Evolutionary conservation across 2,797 vertebrate species (phyloP).

Genomic region (Diceros bicornis): DNA sequence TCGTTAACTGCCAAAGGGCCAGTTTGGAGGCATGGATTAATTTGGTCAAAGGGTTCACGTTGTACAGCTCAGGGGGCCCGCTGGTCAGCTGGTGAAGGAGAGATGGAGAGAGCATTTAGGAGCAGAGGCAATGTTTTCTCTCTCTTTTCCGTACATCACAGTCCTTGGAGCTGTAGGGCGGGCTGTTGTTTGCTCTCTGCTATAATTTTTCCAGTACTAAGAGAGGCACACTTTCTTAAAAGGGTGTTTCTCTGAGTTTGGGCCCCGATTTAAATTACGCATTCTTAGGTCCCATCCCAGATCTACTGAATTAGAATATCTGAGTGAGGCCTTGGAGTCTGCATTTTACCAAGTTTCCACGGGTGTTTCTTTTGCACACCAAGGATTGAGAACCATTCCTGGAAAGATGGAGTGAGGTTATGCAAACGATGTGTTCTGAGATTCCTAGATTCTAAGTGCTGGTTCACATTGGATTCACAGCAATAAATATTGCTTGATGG

Average conservation of each 20-base stretch:
- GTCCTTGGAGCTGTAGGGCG: not conserved
- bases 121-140: not conserved
- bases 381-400: not conserved
- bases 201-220: not conserved
- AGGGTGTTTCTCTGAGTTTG: not conserved
- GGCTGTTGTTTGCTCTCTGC: not conserved
- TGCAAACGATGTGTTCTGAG: not conserved
- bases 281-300: not conserved
- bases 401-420: not conserved
- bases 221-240: not conserved
- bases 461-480: not conserved
- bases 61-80: not conserved
- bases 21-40: constrained; percentile 61
- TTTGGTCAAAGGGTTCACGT: constrained; percentile 61
- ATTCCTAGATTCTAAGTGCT: not conserved
- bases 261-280: not conserved
- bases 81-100: not conserved
- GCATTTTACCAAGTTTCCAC: not conserved
- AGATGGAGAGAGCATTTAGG: not conserved
- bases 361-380: not conserved
- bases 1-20: constrained; percentile 50
- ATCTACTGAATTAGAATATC: not conserved
- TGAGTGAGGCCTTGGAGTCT: not conserved
- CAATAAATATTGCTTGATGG: not conserved
- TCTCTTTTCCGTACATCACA: not conserved